phyloP scores from a whole-genome alignment of 2,797 vertebrate species.

The Hemitrygon akajei region DNA sequence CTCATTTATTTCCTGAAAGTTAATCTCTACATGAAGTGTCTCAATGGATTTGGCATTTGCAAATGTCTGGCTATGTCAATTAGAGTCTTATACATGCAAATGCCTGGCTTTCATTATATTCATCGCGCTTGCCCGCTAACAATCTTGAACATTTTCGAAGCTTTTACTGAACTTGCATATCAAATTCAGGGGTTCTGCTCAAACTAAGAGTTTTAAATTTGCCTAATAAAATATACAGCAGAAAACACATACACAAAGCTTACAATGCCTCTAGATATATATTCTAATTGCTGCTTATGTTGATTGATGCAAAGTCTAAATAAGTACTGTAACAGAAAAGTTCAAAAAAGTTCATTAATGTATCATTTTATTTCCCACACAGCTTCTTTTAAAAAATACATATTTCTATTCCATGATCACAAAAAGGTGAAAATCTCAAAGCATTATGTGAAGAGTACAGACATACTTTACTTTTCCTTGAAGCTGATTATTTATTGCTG shows the following conservation, averaged over 20 bases:
- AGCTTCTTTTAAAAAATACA: neutral
- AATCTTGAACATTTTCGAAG: conserved; percentile 29
- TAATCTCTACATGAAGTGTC: conserved; percentile 34
- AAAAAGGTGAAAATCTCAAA: neutral
- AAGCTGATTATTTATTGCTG: no score
- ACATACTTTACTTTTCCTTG: neutral
- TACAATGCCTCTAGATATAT: neutral
- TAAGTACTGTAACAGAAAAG: neutral
- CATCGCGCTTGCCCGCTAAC: neutral
- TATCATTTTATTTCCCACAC: neutral
- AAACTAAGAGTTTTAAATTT: neutral
- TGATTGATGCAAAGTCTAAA: neutral
- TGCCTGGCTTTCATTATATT: conserved; percentile 35
- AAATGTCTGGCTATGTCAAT: conserved; percentile 36
- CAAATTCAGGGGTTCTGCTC: neutral
- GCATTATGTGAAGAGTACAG: neutral
- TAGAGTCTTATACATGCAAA: conserved; percentile 33
- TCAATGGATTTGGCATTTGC: conserved; percentile 32
- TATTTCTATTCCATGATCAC: no score
- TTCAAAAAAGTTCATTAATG: neutral
- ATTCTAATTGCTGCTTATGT: neutral
- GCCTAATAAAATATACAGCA: neutral
- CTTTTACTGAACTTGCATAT: conserved; percentile 15
- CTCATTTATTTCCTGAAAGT: conserved; percentile 37
- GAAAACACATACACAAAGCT: conserved; percentile 1